Base-by-base conservation (phyloP, 2,888 invertebrate species). In the Apamea epomidion region DNA sequence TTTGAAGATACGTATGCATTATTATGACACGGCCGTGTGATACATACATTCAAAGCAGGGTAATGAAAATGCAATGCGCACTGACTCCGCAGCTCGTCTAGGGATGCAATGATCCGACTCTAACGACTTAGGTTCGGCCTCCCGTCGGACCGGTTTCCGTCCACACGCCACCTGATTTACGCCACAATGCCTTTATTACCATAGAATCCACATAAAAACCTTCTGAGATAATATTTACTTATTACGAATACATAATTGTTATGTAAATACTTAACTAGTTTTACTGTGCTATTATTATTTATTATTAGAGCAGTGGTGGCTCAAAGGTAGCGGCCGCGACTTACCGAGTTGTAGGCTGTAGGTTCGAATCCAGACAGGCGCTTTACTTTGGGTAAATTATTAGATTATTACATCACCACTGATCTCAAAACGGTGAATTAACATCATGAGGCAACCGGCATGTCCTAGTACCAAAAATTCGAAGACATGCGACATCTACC, bases 141-240 rank as follows among this genome's bases (percentile, higher is more conserved):
- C 76, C 70, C 70, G 78, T 48, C 54, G 45, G 70, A 89, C 89
- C 83, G 85, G 89, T 89, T 88, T 72, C 75, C 58, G 37, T 32
- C 76, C 37, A 62, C 58, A 76, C 68, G 62, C 74, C 75, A 29
- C 65, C 77, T 68, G 75, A 78, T 81, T 81, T 76, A 87, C 74
- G 32, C 84, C 73, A 83, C 73, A 80, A 77, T 75, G 42, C 14
- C 54, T 78, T 78, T 71, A 87, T 86, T 84, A 81, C 45, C 72
- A 78, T 67, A 87, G 54, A 16, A 78, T 42, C 25, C 65, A 51
- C 74, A 75, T 86, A 71, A 78, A 65, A 78, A 51, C 37, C 16
- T 51, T 42, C 45, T 29, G 25, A 62, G 72, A 48, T 71, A 79
- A 79, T 74, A 74, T 83, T 58, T 48, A 60, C 58, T 64, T 48